Conservation (phyloP, 2,888 invertebrate genomes). For the Alcis repandata region DNA sequence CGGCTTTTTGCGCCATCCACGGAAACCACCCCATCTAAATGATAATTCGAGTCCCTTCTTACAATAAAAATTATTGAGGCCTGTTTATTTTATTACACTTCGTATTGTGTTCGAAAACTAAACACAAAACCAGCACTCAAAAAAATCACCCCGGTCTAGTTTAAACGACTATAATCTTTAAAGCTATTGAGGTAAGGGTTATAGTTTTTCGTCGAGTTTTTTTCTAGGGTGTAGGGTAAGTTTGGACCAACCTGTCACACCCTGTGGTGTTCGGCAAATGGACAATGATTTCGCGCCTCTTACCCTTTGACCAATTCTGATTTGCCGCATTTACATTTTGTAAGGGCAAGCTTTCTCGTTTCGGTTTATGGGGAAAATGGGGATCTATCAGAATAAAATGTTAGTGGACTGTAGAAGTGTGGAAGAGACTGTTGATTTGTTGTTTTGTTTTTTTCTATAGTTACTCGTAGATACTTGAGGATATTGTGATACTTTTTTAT, state of each 20-base stretch:
- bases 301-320: conserved; percentile 73
- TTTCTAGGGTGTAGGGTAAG: conserved; percentile 24
- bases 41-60: conserved; percentile 83
- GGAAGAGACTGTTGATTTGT: neutral
- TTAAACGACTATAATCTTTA: conserved; percentile 44
- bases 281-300: conserved; percentile 68
- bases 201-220: conserved; percentile 16
- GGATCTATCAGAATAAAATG: conserved; percentile 34
- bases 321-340: conserved; percentile 67
- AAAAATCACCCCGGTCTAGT: conserved; percentile 41
- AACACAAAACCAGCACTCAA: conserved; percentile 50
- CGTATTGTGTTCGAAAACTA: conserved; percentile 79
- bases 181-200: conserved; percentile 14
- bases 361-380: conserved; percentile 41
- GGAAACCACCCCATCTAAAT: conserved; percentile 82
- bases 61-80: conserved; percentile 86
- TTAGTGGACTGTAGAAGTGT: conserved; percentile 13
- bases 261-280: conserved; percentile 66
- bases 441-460: neutral
- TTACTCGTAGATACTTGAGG: too few relatives aligned
- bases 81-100: conserved; percentile 85
- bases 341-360: conserved; percentile 51
- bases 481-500: too few relatives aligned
- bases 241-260: conserved; percentile 59
- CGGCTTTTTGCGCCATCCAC: conserved; percentile 65